A percentile compares a stretch with the other conserved stretches of the same genome.
Conservation (phyloP, 1,140 invertebrate genomes). For the Oscheius sp. region DNA sequence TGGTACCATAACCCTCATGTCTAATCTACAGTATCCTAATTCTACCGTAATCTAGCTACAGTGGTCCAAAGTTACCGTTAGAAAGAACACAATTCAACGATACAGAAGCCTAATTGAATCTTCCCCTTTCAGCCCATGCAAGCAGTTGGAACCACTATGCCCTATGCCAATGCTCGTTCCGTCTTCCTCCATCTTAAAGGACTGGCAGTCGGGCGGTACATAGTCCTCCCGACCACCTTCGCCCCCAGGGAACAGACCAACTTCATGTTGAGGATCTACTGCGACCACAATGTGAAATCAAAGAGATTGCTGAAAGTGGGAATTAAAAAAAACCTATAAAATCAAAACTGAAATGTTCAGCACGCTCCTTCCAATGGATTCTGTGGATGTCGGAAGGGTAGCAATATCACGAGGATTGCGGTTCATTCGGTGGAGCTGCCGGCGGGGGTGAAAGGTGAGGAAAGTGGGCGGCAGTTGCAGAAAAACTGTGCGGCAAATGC, state of each 20-base stretch:
- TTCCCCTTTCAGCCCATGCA: too few relatives aligned
- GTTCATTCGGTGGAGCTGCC: not conserved
- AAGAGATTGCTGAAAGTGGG: slow-evolving; percentile 24
- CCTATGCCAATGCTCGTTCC: slow-evolving; percentile 47
- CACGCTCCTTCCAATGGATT: slow-evolving; percentile 33
- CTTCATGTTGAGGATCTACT: slow-evolving; percentile 55
- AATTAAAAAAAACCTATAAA: not conserved
- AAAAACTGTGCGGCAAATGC: too few relatives aligned
- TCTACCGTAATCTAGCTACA: too few relatives aligned
- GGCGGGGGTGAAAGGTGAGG: not conserved
- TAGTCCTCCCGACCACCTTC: slow-evolving; percentile 57
- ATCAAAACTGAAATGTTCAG: not conserved
- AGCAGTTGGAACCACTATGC: too few relatives aligned
- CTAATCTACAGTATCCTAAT: too few relatives aligned
- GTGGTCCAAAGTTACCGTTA: too few relatives aligned
- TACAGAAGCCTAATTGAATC: too few relatives aligned
- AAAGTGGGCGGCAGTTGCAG: too few relatives aligned
- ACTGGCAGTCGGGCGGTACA: slow-evolving; percentile 45
- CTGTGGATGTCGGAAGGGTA: slow-evolving; percentile 19
- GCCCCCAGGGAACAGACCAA: slow-evolving; percentile 54
- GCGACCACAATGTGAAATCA: slow-evolving; percentile 39
- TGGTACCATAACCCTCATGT: too few relatives aligned
- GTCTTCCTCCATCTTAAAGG: slow-evolving; percentile 48
- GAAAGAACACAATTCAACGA: too few relatives aligned
- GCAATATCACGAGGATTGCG: slow-evolving; percentile 21